Percentiles rank a stretch among this genome's conserved stretches.
These are phyloP conservation scores for Macroramphosus scolopax DNA, from an alignment of 2,797 vertebrate genomes.

Conservation along the genomic window DNA sequence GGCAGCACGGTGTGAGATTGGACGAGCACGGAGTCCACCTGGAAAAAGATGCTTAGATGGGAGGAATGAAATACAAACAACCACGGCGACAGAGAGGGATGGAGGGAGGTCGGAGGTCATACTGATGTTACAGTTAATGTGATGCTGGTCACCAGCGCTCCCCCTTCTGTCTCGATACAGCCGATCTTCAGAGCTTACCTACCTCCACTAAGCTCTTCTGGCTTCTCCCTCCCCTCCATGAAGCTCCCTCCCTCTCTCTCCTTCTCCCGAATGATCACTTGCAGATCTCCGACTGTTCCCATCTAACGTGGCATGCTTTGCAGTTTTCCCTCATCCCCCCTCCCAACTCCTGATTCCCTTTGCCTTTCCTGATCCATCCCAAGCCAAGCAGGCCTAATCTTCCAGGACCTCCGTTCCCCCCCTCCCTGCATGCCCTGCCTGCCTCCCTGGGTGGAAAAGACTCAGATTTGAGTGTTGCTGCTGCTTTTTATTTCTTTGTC, in stretches of 20 bases:
- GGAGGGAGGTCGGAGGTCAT: constrained; percentile 28
- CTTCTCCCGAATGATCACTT: constrained; percentile 59
- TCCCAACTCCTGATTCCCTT: constrained; percentile 40
- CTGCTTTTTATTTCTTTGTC: constrained; percentile 34
- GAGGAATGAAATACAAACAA: constrained; percentile 66
- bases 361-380: constrained; percentile 56
- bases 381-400: constrained; percentile 57
- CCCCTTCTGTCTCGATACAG: constrained; percentile 39
- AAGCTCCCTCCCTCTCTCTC: constrained; percentile 51
- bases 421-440: constrained; percentile 65
- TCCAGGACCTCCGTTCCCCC: constrained; percentile 49
- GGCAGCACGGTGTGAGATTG: constrained; percentile 65
- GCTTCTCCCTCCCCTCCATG: constrained; percentile 45
- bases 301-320: constrained; percentile 66
- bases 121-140: constrained; percentile 52
- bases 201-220: constrained; percentile 61
- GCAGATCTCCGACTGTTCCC: constrained; percentile 58
- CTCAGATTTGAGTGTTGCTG: no score
- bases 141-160: constrained; percentile 34
- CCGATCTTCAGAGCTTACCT: constrained; percentile 57
- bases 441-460: constrained; percentile 50
- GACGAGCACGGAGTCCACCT: constrained; percentile 69
- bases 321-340: constrained; percentile 55
- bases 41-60: constrained; percentile 64
- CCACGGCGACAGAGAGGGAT: constrained; percentile 33